Percentiles rank a stretch among this genome's conserved stretches.
Evolutionary conservation across 2,888 invertebrate species (phyloP).

Genomic region (Campopleginae sp.): DNA sequence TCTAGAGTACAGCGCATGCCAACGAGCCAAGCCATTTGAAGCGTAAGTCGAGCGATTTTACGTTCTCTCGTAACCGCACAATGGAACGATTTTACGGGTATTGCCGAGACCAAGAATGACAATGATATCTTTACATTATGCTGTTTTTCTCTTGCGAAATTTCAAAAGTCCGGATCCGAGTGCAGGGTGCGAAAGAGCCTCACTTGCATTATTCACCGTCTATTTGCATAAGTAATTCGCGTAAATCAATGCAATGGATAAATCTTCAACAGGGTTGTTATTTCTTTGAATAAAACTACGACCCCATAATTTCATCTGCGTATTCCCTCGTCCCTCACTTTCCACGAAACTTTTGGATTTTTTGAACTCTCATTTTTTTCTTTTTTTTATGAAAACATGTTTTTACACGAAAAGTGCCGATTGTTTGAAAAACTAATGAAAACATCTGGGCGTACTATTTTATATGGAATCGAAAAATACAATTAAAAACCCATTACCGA

Average conservation of each 20-base stretch:
- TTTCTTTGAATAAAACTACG: neutral
- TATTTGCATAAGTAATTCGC: constrained; percentile 10
- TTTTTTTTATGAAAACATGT: neutral
- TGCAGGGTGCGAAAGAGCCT: constrained; percentile 16
- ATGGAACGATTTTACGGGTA: constrained; percentile 67
- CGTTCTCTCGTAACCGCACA: constrained; percentile 61
- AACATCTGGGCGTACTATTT: neutral
- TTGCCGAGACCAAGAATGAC: constrained; percentile 66
- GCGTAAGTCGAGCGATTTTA: constrained; percentile 64
- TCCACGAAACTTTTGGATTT: neutral
- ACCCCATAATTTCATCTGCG: neutral
- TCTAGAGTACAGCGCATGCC: constrained; percentile 31
- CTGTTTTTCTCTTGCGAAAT: constrained; percentile 37
- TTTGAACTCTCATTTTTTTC: neutral
- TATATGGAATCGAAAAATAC: constrained; percentile 42
- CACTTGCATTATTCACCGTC: constrained; percentile 5
- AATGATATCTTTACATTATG: constrained; percentile 45
- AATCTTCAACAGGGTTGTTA: neutral
- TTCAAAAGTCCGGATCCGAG: neutral
- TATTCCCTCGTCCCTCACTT: neutral
- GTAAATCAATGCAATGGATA: neutral
- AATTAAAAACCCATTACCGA: constrained; percentile 48
- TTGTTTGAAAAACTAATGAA: constrained; percentile 8
- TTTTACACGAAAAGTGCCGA: neutral
- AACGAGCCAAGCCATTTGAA: constrained; percentile 55